Base-by-base conservation (phyloP, 1,140 invertebrate genomes). In the Zaprionus camerounensis region DNA sequence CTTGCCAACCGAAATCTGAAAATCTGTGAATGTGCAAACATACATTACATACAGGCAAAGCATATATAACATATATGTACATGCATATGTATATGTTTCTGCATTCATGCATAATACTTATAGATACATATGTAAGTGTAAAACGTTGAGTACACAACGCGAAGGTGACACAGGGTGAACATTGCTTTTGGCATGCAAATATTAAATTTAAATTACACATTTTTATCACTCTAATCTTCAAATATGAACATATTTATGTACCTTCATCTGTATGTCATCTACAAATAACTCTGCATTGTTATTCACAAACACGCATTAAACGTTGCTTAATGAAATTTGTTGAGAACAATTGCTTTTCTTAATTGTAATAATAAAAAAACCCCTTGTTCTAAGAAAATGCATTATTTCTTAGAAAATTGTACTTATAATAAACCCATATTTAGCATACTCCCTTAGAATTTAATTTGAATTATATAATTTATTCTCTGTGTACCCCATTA, bases 131-230 rank as follows among this genome's bases (percentile, higher is more conserved):
- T 49, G 20, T 44, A 34, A 34, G 41, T 20, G n/a, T 22, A 51
- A 51, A 51, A 24, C 22, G 20, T 24, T 13, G 46, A 24, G 46
- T 51, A 51, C 46, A 51, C 46, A 51, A 9, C 46, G 20, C 20
- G 9, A 51, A 51, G 46, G 46, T 51, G 46, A 51, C 46, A 20
- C 46, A 51, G 46, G 46, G 20, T 51, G 46, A 51, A 51, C 11
- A 51, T 51, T 12, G 46, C 46, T 51, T 51, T 51, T 51, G 20
- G 46, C 46, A 51, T 51, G 46, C 46, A 51, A 51, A 51, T 24
- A 51, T 13, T 13, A 51, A 51, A 51, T 51, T 51, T 13, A 51
- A 51, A 51, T 51, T 51, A 51, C 46, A 51, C 22, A 24, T 24
- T 51, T 51, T 51, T 51, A 51, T 51, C 46, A 11, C 1, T 51